Base-by-base conservation (phyloP, 2,888 invertebrate species). In the Xanthorhoe designata region DNA sequence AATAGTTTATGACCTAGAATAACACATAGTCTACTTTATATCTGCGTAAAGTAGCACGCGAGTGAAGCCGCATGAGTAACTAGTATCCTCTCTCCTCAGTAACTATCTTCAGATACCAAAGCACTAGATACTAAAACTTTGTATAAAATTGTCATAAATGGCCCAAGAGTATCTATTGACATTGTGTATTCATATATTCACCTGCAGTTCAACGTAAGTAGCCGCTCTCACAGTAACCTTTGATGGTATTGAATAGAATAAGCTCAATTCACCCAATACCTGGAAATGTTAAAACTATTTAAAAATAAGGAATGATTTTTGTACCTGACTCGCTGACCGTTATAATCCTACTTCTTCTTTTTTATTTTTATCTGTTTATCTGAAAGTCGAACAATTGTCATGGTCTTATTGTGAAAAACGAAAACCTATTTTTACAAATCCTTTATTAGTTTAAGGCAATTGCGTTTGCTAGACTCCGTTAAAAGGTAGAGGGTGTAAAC, bases 211-310 rank as follows among this genome's bases (percentile, higher is more conserved):
- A n/a, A 92, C 90, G 70, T 93, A 93, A 64, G 92, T 90, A 56
- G 93, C 93, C 10, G 93, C 93, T 78, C 89, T 88, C 52, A 92
- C 88, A 0, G 92, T 92, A 57, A 92, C 92, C 81, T 94, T 94
- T 47, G 92, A 82, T 45, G 93, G 92, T 67, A 92, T 88, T 32
- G 92, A 93, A 78, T 89, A 89, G 76, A 92, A 91, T 66, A 94
- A 79, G 77, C 89, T 89, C 66, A 91, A 76, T 78, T 92, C 93
- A 5, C 88, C 94, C 32, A 90, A 78, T 47, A 93, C 89, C 92
- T 93, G 78, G 59, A 60, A 78, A 82, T 73, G 66, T 24, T n/a
- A 74, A 61, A 24, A 32, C 7, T 38, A 52, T 52, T 52, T 32
- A n/a, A 17, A 45, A 64, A 63, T 49, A 68, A 60, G 64, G 65